Evolutionary conservation across 2,797 vertebrate species (phyloP).

Genomic region (Chelidonichthys spinosus): DNA sequence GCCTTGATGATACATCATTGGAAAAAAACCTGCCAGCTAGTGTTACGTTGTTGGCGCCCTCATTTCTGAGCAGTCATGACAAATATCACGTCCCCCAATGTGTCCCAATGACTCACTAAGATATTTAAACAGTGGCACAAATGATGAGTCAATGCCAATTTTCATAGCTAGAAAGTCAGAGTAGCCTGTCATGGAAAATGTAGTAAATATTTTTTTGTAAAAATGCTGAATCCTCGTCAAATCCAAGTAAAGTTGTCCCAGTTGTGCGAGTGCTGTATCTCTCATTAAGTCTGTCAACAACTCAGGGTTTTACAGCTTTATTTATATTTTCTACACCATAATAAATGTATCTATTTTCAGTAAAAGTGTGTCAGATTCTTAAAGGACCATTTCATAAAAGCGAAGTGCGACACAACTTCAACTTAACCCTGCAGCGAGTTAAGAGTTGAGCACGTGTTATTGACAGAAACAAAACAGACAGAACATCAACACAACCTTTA

Average conservation of each 20-base stretch:
- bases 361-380: not conserved
- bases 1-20: not conserved
- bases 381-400: not conserved
- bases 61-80: not conserved
- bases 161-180: not conserved
- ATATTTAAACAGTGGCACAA: not conserved
- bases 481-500: slow-evolving; percentile 34
- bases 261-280: not conserved
- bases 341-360: not conserved
- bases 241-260: slow-evolving; percentile 12
- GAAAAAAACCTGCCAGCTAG: not conserved
- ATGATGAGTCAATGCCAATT: slow-evolving; percentile 9
- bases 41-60: not conserved
- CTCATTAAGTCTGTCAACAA: slow-evolving; percentile 5
- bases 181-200: not conserved
- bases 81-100: not conserved
- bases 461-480: not conserved
- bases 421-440: not conserved
- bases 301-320: too few relatives aligned
- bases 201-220: not conserved
- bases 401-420: not conserved
- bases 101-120: not conserved
- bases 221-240: not conserved
- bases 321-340: not conserved
- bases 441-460: not conserved